These are phyloP conservation scores for Poecile atricapillus DNA, from an alignment of 2,113 vertebrate species.

Conservation along the genomic window DNA sequence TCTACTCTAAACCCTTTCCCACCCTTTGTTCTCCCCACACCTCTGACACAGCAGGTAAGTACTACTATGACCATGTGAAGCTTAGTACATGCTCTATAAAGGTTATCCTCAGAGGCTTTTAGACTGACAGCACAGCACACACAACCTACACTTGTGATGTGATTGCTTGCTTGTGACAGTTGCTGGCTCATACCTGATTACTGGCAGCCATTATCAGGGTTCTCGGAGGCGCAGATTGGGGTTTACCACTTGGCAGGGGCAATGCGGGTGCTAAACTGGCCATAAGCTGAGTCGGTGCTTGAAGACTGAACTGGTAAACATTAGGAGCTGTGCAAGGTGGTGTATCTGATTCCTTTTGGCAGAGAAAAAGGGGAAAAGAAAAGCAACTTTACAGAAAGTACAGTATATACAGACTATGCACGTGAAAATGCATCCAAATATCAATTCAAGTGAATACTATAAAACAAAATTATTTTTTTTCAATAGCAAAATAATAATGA, in stretches of 20 bases:
- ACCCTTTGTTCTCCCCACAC: not conserved
- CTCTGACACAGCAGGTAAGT: not conserved
- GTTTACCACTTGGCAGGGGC: slow-evolving; percentile 80
- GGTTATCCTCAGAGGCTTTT: not conserved
- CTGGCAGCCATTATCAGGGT: slow-evolving; percentile 81
- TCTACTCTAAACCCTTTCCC: not conserved
- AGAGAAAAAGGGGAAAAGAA: slow-evolving; percentile 38
- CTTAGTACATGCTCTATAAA: not conserved
- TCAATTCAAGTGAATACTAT: not conserved
- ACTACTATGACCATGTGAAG: not conserved
- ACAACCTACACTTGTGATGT: not conserved
- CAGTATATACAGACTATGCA: slow-evolving; percentile 38
- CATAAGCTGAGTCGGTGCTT: slow-evolving; percentile 76
- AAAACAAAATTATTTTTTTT: not conserved
- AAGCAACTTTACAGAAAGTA: slow-evolving; percentile 60
- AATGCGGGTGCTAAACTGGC: slow-evolving; percentile 79
- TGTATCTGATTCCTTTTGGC: slow-evolving; percentile 90
- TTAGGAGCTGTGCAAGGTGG: slow-evolving; percentile 79
- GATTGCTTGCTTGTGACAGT: not conserved
- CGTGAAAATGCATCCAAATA: slow-evolving; percentile 42
- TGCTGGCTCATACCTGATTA: slow-evolving; percentile 82
- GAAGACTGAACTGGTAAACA: slow-evolving; percentile 82
- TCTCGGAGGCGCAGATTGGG: slow-evolving; percentile 73
- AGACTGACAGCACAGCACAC: not conserved
- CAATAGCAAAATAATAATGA: not conserved